Base-by-base conservation (phyloP, 2,797 vertebrate species). In the Pitangus sulphuratus region DNA sequence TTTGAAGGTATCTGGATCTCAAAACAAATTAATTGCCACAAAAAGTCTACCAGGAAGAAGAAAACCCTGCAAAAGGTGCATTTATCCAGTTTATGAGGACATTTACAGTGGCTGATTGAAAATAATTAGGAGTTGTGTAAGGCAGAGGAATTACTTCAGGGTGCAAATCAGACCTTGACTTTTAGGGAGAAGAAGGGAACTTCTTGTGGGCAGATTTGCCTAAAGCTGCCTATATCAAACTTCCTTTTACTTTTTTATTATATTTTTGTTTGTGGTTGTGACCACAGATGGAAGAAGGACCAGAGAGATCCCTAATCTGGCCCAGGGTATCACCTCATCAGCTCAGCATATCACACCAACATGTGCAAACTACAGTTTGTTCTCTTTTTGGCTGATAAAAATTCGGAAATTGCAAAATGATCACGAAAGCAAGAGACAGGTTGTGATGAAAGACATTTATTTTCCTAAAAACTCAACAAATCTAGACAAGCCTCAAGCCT, bases 351-450 rank as follows among this genome's bases (percentile, higher is more conserved):
- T 71, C 48, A 20, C 20, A 17, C 62, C 39, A 39, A 22, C 76
- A 51, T 0, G 0, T 79, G 45, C 1, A 11, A 75, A 82, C 51
- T 3, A 26, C 56, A 72, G 5, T 6, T 6, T 47, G 35, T 84
- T 82, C 88, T 69, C 47, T 51, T 94, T 80, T 47, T 69, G 51
- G 78, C 89, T 87, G 89, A 70, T 65, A 35, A 90, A 93, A 72
- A 47, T n/a, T 33, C 84, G 62, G 31, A 82, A 86, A 72, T 72
- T 86, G 57, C 19, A 47, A 89, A 95, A 93, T 33, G 9, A 60
- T 68, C 33, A 42, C 24, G 24, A 71, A 76, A 77, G 47, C 50
- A 93, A 66, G 70, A 64, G 51, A 14, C 19, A 71, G 42, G 58
- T 76, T 60, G 35, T 74, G 66, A 60, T 48, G 33, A 87, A 84